phyloP scores from a whole-genome alignment of 2,113 vertebrate genomes.

The Tragulus kanchil region DNA sequence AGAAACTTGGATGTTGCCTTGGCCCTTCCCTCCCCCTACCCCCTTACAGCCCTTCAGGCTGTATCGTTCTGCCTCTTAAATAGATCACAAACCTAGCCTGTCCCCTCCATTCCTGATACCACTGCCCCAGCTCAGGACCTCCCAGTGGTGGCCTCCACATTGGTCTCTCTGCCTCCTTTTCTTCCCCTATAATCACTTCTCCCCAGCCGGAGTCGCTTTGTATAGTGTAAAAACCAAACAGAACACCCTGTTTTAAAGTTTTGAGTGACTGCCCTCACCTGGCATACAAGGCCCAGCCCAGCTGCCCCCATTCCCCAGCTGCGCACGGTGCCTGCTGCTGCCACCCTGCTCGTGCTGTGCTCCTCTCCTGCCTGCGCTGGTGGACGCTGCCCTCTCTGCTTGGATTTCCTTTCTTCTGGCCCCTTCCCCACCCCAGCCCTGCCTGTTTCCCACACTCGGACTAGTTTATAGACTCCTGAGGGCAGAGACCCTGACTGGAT shows the following conservation, averaged over 20 bases:
- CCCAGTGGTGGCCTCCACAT: not conserved
- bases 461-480: constrained; percentile 4
- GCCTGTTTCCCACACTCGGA: not conserved
- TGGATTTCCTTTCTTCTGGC: not conserved
- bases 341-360: not conserved
- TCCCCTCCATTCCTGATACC: not conserved
- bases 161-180: constrained; percentile 25
- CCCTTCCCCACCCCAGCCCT: not conserved
- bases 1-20: not conserved
- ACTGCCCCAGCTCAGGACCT: not conserved
- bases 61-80: not conserved
- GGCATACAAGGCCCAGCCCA: not conserved
- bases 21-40: not conserved
- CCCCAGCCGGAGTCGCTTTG: not conserved
- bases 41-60: not conserved
- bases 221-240: not conserved
- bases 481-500: not conserved
- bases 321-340: not conserved
- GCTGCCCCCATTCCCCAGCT: not conserved
- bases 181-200: not conserved
- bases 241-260: not conserved
- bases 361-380: not conserved
- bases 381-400: not conserved
- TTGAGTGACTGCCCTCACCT: not conserved
- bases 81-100: constrained; percentile 1